Conservation (phyloP, 2,113 vertebrate species). For the Potamarius usumacintae region DNA sequence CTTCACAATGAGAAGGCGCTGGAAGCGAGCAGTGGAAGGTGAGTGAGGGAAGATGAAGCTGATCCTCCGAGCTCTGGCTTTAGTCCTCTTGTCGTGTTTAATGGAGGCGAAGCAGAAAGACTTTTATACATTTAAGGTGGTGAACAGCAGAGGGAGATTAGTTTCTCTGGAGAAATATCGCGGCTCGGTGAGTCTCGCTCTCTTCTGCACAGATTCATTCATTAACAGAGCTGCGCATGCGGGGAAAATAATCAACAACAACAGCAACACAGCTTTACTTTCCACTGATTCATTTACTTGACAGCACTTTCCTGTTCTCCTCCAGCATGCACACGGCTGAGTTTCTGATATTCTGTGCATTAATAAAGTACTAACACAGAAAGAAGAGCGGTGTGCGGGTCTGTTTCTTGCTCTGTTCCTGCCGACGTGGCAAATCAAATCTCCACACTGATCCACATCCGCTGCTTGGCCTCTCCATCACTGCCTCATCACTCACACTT, state of each 20-base stretch:
- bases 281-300: not conserved
- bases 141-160: slow-evolving; percentile 93
- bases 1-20: too few relatives aligned
- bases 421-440: slow-evolving; percentile 56
- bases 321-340: slow-evolving; percentile 1
- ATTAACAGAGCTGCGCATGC: not conserved
- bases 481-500: too few relatives aligned
- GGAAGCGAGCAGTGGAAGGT: not conserved
- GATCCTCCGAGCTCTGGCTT: slow-evolving; percentile 61
- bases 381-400: not conserved
- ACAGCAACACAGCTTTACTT: not conserved
- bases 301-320: not conserved
- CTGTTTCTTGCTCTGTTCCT: not conserved
- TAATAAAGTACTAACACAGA: slow-evolving; percentile 49
- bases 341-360: not conserved
- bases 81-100: slow-evolving; percentile 68
- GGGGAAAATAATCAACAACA: too few relatives aligned
- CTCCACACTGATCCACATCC: too few relatives aligned
- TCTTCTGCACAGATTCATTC: not conserved
- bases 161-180: slow-evolving; percentile 96
- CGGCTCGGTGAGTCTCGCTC: slow-evolving; percentile 84
- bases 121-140: slow-evolving; percentile 89
- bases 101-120: slow-evolving; percentile 78
- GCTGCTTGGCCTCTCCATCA: too few relatives aligned
- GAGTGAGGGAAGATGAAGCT: slow-evolving; percentile 52